Evolutionary conservation across 2,113 vertebrate species (phyloP).

Genomic region (Campylomormyrus numenius): DNA sequence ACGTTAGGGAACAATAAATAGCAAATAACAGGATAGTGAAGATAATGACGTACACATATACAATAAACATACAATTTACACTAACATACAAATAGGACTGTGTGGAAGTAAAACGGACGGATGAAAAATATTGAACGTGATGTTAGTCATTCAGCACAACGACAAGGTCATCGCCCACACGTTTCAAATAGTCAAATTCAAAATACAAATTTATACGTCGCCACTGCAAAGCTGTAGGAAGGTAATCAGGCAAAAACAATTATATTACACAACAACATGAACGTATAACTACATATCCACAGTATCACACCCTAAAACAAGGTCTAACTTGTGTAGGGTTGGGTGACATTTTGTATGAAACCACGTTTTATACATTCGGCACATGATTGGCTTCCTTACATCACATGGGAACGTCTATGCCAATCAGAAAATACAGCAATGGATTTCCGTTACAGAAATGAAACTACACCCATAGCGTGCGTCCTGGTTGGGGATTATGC

Average conservation of each 20-base stretch:
- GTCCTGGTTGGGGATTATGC: conserved; percentile 12
- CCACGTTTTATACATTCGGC: background rate
- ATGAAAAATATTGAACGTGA: background rate
- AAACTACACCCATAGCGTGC: background rate
- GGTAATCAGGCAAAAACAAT: background rate
- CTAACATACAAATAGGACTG: background rate
- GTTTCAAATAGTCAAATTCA: background rate
- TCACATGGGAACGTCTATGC: conserved; percentile 4
- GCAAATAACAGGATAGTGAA: background rate
- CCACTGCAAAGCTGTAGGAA: background rate
- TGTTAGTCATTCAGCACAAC: background rate
- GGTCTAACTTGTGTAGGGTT: background rate
- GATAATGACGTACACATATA: background rate
- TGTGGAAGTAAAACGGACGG: background rate
- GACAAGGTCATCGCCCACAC: background rate
- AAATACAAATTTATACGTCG: background rate
- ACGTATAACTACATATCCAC: background rate
- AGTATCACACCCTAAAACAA: background rate
- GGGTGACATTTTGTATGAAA: conserved; percentile 15
- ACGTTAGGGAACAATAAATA: background rate
- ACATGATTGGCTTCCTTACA: background rate
- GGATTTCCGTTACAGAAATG: background rate
- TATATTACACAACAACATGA: background rate
- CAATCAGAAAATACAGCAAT: conserved; percentile 4
- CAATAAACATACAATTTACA: background rate